Conservation (phyloP, 2,888 invertebrate genomes). For the Gymnoscelis rufifasciata region DNA sequence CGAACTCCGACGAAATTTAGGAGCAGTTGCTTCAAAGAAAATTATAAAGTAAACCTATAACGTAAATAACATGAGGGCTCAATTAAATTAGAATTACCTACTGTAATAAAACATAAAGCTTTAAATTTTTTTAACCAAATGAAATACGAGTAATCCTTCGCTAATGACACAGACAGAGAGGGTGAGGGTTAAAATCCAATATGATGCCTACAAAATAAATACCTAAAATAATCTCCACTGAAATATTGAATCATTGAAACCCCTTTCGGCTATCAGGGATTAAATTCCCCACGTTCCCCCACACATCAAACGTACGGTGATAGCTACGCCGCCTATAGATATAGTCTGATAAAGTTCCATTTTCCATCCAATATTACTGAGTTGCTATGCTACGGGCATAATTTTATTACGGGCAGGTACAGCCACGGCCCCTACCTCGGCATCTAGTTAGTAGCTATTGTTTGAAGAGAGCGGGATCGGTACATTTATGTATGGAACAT, state of each 20-base stretch:
- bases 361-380: constrained; percentile 16
- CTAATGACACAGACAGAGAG: constrained; percentile 1
- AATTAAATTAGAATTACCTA: no score
- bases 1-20: no score
- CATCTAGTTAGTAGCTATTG: constrained; percentile 18
- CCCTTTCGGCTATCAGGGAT: constrained; percentile 27
- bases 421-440: constrained; percentile 8
- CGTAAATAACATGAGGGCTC: no score
- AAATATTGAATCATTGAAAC: constrained; percentile 31
- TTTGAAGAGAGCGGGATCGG: constrained; percentile 12
- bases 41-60: no score
- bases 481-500: constrained; percentile 14
- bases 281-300: constrained; percentile 23
- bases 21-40: no score
- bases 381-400: constrained; percentile 19
- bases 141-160: not conserved
- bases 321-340: constrained; percentile 4
- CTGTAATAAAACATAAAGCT: no score
- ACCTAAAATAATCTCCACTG: constrained; percentile 25
- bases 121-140: not conserved
- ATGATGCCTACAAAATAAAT: constrained; percentile 22
- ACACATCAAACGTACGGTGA: constrained; percentile 16
- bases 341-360: constrained; percentile 10
- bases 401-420: constrained; percentile 17
- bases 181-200: constrained; percentile 18